These are phyloP conservation scores for Pygoscelis adeliae DNA, from an alignment of 2,113 vertebrate genomes.

Conservation along the genomic window DNA sequence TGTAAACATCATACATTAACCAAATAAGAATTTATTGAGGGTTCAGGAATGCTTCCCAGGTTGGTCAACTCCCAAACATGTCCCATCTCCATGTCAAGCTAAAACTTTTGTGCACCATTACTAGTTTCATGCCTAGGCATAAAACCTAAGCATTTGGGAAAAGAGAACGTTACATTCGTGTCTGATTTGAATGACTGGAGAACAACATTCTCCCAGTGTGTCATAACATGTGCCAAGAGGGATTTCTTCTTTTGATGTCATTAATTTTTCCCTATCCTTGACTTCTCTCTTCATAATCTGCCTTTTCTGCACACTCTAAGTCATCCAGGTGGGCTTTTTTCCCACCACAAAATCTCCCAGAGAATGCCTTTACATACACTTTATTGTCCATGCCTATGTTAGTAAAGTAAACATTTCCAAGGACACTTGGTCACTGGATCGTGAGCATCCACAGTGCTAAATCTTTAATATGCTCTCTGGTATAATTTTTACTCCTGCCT, in stretches of 20 bases:
- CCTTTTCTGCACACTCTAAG: neutral
- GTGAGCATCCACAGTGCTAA: neutral
- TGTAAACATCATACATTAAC: neutral
- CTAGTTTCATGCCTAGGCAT: neutral
- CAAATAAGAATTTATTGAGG: neutral
- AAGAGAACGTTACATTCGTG: neutral
- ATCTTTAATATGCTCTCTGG: neutral
- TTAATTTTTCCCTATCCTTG: neutral
- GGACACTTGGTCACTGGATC: neutral
- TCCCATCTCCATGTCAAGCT: neutral
- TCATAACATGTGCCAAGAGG: neutral
- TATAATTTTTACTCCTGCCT: neutral
- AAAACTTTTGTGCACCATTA: neutral
- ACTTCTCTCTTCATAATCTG: neutral
- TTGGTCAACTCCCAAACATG: neutral
- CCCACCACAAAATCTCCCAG: neutral
- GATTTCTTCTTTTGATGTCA: neutral
- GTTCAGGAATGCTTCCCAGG: neutral
- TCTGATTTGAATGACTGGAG: neutral
- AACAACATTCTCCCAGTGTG: fast-evolving
- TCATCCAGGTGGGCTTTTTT: neutral
- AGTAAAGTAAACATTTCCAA: neutral
- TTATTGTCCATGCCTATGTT: neutral
- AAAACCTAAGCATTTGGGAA: neutral
- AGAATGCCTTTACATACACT: neutral